phyloP scores from a whole-genome alignment of 1,140 invertebrate genomes.

The Procambarus virginalis region DNA sequence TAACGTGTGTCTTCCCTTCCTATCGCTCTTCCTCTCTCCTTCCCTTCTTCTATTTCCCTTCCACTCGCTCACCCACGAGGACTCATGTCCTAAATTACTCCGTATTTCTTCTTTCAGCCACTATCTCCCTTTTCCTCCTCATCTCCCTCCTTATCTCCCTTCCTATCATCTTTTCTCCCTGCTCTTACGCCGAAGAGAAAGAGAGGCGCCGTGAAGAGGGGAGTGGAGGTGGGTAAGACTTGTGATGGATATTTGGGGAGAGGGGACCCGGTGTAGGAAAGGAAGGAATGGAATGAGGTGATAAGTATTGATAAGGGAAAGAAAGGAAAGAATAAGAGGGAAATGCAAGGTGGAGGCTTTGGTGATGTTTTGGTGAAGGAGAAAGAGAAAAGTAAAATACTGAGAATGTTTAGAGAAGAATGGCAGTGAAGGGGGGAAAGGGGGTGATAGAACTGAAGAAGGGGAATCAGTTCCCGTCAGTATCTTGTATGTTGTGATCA shows the following conservation, averaged over 20 bases:
- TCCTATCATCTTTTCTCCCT: neutral
- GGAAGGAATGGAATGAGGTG: neutral
- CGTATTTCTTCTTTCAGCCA: too few species aligned
- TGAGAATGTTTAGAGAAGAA: neutral
- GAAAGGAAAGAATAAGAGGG: neutral
- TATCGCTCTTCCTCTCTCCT: neutral
- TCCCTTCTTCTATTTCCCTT: constrained; percentile 12
- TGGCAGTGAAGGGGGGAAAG: neutral
- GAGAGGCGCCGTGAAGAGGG: neutral
- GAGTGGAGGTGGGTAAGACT: neutral
- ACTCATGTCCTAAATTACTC: neutral
- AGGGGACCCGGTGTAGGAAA: neutral
- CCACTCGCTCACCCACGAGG: neutral
- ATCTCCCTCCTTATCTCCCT: too few species aligned
- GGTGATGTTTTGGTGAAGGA: too few species aligned
- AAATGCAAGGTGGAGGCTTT: too few species aligned
- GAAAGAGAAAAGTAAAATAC: too few species aligned
- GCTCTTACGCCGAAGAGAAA: neutral
- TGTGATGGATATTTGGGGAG: neutral
- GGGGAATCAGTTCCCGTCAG: neutral
- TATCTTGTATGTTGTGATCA: too few species aligned
- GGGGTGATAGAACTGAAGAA: neutral
- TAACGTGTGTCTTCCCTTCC: neutral
- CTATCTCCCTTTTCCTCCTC: too few species aligned
- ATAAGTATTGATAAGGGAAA: neutral